Evolutionary conservation across 1,140 invertebrate genomes (phyloP).

Genomic region (Aphidius ervi): DNA sequence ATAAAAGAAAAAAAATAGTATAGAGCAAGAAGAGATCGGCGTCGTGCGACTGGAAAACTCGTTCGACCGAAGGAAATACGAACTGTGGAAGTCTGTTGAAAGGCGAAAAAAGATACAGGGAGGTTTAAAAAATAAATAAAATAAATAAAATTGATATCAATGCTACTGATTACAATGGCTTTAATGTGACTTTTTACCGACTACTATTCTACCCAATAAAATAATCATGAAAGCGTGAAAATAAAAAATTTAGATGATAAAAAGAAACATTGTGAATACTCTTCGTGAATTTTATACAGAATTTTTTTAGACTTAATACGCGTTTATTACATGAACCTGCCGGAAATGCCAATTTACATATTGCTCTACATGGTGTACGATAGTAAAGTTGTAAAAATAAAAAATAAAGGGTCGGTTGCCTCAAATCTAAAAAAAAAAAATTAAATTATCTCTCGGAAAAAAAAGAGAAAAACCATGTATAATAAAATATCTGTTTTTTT

Average conservation of each 20-base stretch:
- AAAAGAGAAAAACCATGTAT: too few relatives aligned
- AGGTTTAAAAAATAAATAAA: conserved; percentile 11
- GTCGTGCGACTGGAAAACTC: conserved; percentile 3
- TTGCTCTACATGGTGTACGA: conserved; percentile 13
- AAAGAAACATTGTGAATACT: conserved; percentile 20
- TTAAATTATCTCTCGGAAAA: too few relatives aligned
- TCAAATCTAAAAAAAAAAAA: not conserved
- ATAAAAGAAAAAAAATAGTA: too few relatives aligned
- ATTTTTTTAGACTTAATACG: conserved; percentile 25
- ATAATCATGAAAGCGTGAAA: not conserved
- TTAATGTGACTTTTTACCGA: not conserved
- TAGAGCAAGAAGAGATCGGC: not conserved
- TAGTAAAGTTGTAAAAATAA: not conserved
- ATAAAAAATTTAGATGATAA: not conserved
- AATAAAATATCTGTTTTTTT: too few relatives aligned
- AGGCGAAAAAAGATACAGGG: not conserved
- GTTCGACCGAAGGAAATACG: conserved; percentile 1
- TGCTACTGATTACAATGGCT: conserved; percentile 30
- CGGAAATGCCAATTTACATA: conserved; percentile 33
- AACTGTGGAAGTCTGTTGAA: too few relatives aligned
- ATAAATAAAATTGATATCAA: conserved; percentile 28
- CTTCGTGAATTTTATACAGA: conserved; percentile 21
- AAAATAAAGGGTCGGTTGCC: conserved; percentile 17
- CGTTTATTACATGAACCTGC: conserved; percentile 31
- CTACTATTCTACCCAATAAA: not conserved